Evolutionary conservation across 2,888 invertebrate species (phyloP).

Genomic region (Sinohyriopsis cumingii): DNA sequence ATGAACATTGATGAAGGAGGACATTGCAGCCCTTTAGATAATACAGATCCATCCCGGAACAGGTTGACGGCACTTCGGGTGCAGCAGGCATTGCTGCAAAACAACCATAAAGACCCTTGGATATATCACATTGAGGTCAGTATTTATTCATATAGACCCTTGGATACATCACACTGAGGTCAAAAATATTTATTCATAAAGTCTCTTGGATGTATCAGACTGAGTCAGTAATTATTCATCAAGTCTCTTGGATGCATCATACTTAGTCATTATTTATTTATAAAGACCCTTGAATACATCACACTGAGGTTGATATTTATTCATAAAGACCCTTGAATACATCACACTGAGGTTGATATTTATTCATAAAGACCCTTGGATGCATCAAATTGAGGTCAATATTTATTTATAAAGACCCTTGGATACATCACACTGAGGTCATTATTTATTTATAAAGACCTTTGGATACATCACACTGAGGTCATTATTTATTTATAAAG

Average conservation of each 20-base stretch:
- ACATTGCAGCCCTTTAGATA: too few relatives aligned
- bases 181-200: too few relatives aligned
- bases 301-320: too few relatives aligned
- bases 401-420: conserved; percentile 21
- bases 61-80: conserved; percentile 34
- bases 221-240: conserved; percentile 7
- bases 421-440: conserved; percentile 40
- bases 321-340: conserved; percentile 27
- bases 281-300: too few relatives aligned
- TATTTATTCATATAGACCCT: background rate
- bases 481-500: too few relatives aligned
- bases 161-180: too few relatives aligned
- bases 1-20: too few relatives aligned
- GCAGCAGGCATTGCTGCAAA: conserved; percentile 36
- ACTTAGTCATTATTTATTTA: conserved; percentile 17
- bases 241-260: conserved; percentile 32
- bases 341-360: conserved; percentile 32
- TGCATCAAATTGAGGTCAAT: too few relatives aligned
- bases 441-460: background rate
- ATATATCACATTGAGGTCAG: conserved; percentile 37
- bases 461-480: too few relatives aligned
- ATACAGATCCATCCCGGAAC: conserved; percentile 6
- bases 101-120: conserved; percentile 23
- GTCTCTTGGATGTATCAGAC: too few relatives aligned
- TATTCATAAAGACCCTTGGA: too few relatives aligned